These are phyloP conservation scores for Chesias legatella DNA, from an alignment of 2,888 invertebrate species.

Conservation along the genomic window DNA sequence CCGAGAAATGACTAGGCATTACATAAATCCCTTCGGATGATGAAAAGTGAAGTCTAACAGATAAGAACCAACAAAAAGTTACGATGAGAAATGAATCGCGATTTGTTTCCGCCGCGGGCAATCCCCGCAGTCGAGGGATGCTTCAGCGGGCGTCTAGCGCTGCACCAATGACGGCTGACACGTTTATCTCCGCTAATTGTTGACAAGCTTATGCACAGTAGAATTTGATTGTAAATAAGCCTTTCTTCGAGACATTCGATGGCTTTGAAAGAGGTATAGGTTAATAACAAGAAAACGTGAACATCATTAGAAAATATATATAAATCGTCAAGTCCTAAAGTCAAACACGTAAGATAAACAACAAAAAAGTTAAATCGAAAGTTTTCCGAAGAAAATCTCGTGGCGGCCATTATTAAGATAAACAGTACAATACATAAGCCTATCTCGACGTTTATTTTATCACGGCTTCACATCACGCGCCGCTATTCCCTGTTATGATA, in stretches of 20 bases:
- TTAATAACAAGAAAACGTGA: too few species aligned
- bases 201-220: neutral
- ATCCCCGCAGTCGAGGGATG: slow-evolving; percentile 41
- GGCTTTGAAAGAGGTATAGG: too few species aligned
- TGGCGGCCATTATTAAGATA: slow-evolving; percentile 79
- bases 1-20: slow-evolving; percentile 82
- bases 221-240: too few species aligned
- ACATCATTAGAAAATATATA: neutral
- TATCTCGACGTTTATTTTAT: slow-evolving; percentile 81
- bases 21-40: slow-evolving; percentile 82
- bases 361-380: slow-evolving; percentile 72
- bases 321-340: slow-evolving; percentile 23
- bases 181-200: slow-evolving; percentile 1
- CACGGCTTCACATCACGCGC: slow-evolving; percentile 81
- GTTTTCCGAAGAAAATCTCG: slow-evolving; percentile 59
- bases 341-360: slow-evolving; percentile 43
- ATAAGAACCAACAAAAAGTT: slow-evolving; percentile 82
- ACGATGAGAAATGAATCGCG: slow-evolving; percentile 82
- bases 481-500: slow-evolving; percentile 81
- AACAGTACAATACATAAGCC: slow-evolving; percentile 81
- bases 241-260: too few species aligned
- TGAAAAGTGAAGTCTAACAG: slow-evolving; percentile 82
- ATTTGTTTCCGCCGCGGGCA: slow-evolving; percentile 74
- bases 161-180: slow-evolving; percentile 20
- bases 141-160: slow-evolving; percentile 9